A percentile compares a stretch with the other conserved stretches of the same genome.
Evolutionary conservation across 2,888 invertebrate species (phyloP).

Genomic region (Eupithecia pulchellata): DNA sequence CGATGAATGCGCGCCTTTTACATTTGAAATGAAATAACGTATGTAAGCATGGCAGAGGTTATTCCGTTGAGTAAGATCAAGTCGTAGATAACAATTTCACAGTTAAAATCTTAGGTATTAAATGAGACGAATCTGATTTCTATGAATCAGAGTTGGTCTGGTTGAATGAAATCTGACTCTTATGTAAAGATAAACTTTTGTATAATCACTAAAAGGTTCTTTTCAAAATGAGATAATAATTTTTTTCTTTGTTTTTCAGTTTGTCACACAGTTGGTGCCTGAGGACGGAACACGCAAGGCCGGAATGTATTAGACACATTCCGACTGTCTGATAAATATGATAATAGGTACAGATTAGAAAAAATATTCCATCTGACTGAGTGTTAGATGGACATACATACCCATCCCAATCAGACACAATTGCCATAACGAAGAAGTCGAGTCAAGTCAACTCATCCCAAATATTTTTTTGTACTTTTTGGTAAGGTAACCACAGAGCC

Average conservation of each 20-base stretch:
- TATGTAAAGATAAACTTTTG: not conserved
- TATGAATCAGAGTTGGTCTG: too few species aligned
- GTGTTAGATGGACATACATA: too few species aligned
- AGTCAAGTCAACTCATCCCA: too few species aligned
- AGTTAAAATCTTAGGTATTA: not conserved
- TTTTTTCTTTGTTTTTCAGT: not conserved
- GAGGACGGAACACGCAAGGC: not conserved
- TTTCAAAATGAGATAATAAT: not conserved
- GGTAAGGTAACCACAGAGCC: not conserved
- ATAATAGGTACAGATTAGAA: too few species aligned
- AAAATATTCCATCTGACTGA: too few species aligned
- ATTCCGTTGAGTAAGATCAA: not conserved
- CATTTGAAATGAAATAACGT: not conserved
- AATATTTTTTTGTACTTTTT: too few species aligned
- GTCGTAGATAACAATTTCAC: not conserved
- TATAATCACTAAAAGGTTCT: not conserved
- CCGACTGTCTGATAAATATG: not conserved
- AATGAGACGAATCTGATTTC: not conserved
- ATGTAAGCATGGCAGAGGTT: not conserved
- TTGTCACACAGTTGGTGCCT: not conserved
- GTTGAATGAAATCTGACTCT: not conserved
- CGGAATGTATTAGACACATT: not conserved
- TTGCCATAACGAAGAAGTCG: too few species aligned
- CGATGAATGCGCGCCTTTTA: not conserved
- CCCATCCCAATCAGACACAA: too few species aligned